Percentiles rank a stretch among this genome's conserved stretches.
These are phyloP conservation scores for Pycnomerus fuliginosus DNA, from an alignment of 2,888 invertebrate species.

Conservation along the genomic window DNA sequence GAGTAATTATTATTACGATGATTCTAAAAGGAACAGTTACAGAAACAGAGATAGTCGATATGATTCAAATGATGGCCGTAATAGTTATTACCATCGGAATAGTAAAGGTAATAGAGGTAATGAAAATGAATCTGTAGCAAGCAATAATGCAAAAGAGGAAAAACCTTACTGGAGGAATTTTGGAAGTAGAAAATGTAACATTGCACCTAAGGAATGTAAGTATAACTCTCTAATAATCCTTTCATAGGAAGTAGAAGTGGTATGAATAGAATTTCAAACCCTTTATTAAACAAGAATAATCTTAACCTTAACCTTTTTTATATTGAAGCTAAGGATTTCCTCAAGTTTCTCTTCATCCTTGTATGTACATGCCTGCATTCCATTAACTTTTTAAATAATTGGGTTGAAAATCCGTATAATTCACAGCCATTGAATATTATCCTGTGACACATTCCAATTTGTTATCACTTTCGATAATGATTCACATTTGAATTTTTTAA, in stretches of 20 bases:
- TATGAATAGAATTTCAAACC: not conserved
- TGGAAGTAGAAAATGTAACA: constrained; percentile 14
- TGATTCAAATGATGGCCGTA: constrained; percentile 20
- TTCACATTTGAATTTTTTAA: too few species aligned
- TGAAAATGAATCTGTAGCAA: constrained; percentile 11
- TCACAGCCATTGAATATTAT: too few species aligned
- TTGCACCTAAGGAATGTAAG: constrained; percentile 12
- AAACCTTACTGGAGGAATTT: constrained; percentile 22
- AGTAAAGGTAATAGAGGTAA: constrained; percentile 8
- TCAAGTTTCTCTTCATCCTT: too few species aligned
- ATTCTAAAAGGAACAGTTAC: constrained; percentile 21
- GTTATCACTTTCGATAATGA: too few species aligned
- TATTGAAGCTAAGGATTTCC: too few species aligned
- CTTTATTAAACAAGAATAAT: too few species aligned
- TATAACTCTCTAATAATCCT: not conserved
- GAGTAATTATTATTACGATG: constrained; percentile 9
- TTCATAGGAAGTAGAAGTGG: constrained; percentile 1
- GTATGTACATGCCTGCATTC: too few species aligned
- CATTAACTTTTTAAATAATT: too few species aligned
- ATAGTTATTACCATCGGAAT: constrained; percentile 19
- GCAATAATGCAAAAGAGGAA: constrained; percentile 16
- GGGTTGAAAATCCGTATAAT: too few species aligned
- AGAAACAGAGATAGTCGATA: constrained; percentile 22
- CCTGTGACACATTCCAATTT: too few species aligned
- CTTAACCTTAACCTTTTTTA: too few species aligned